These are phyloP conservation scores for Ophion ellenae DNA, from an alignment of 2,888 invertebrate species.

Conservation along the genomic window DNA sequence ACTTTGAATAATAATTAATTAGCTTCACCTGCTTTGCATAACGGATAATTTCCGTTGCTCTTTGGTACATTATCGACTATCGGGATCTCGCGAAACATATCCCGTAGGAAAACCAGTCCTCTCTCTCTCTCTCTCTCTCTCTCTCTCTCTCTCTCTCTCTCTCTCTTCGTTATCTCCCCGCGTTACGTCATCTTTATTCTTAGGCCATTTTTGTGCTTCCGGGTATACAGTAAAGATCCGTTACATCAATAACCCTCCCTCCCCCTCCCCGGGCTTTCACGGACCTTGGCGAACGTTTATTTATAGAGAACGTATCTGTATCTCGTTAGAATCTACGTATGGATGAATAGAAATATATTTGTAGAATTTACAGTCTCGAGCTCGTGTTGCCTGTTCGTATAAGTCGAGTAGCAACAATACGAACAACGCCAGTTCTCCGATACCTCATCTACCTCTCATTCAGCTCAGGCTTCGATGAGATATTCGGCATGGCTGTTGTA, in stretches of 20 bases:
- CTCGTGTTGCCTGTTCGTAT: no score
- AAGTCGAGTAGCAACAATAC: no score
- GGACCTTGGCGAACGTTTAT: conserved; percentile 19
- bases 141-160: conserved; percentile 32
- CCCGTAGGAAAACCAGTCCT: conserved; percentile 61
- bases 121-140: conserved; percentile 35
- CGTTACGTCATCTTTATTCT: conserved; percentile 53
- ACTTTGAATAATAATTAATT: conserved; percentile 81
- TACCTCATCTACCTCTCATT: conserved; percentile 5
- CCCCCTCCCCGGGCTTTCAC: neutral
- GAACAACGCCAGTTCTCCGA: neutral
- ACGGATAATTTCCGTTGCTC: conserved; percentile 79
- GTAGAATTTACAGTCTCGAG: neutral
- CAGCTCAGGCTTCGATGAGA: conserved; percentile 2
- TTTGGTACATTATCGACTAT: conserved; percentile 64
- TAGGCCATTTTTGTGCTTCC: conserved; percentile 53
- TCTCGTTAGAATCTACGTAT: conserved; percentile 7
- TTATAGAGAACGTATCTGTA: conserved; percentile 11
- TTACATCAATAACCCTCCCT: conserved; percentile 46
- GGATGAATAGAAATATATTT: neutral
- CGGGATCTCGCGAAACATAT: conserved; percentile 61
- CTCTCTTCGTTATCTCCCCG: conserved; percentile 29
- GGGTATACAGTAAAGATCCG: conserved; percentile 59
- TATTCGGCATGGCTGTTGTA: conserved; percentile 28
- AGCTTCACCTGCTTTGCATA: conserved; percentile 75